phyloP scores from a whole-genome alignment of 2,797 vertebrate genomes.

The Sarcophilus harrisii region DNA sequence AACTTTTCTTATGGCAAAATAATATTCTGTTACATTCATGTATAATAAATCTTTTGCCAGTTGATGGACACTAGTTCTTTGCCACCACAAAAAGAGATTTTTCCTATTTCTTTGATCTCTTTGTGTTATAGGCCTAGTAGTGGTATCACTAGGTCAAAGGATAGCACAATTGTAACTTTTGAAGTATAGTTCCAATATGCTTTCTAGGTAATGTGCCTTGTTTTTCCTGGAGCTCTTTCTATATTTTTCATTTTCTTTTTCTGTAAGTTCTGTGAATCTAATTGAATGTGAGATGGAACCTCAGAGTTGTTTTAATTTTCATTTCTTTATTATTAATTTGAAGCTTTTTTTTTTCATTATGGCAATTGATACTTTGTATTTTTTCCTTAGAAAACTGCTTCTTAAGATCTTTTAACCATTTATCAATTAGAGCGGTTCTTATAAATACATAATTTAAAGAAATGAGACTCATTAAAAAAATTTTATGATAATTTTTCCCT shows the following conservation, averaged over 20 bases:
- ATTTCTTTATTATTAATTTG: not conserved
- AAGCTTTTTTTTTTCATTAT: not conserved
- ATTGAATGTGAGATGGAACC: not conserved
- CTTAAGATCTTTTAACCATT: not conserved
- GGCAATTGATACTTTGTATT: not conserved
- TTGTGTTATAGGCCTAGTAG: not conserved
- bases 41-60: not conserved
- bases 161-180: not conserved
- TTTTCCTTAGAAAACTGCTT: not conserved
- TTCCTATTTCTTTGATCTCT: not conserved
- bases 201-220: not conserved
- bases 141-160: not conserved
- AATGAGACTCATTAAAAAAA: not conserved
- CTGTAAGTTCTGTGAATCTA: not conserved
- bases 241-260: not conserved
- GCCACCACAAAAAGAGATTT: not conserved
- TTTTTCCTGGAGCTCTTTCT: not conserved
- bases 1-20: not conserved
- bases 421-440: not conserved
- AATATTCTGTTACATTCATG: not conserved
- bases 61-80: not conserved
- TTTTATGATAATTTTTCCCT: not conserved
- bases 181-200: not conserved
- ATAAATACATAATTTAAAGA: not conserved
- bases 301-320: conserved; percentile 1